Conservation (phyloP, 1,140 invertebrate genomes). For the Eumaeus atala region DNA sequence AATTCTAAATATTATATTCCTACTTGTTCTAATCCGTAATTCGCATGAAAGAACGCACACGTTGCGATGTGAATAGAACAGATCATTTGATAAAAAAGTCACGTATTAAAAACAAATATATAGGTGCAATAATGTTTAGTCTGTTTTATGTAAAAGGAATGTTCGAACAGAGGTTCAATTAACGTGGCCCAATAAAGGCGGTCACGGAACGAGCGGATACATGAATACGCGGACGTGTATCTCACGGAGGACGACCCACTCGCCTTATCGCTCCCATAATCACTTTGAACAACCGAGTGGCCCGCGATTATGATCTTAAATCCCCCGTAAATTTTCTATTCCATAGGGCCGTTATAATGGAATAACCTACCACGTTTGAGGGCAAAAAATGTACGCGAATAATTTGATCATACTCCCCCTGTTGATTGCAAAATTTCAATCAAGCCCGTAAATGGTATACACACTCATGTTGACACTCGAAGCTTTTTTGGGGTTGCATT, state of each 20-base stretch:
- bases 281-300: conserved; percentile 70
- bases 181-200: conserved; percentile 13
- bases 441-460: conserved; percentile 68
- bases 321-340: conserved; percentile 69
- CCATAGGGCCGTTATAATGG: conserved; percentile 56
- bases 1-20: no score
- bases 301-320: conserved; percentile 65
- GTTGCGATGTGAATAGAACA: no score
- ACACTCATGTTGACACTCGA: conserved; percentile 61
- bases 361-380: conserved; percentile 56
- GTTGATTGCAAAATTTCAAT: conserved; percentile 73
- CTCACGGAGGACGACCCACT: conserved; percentile 51
- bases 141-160: neutral
- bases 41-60: no score
- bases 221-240: conserved; percentile 32
- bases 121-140: no score
- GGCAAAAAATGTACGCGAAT: conserved; percentile 68
- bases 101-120: no score
- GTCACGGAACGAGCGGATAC: conserved; percentile 18
- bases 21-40: no score
- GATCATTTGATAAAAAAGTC: no score
- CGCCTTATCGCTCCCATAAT: conserved; percentile 58
- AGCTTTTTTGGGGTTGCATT: conserved; percentile 64
- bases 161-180: conserved; percentile 1
- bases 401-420: conserved; percentile 67